Base-by-base conservation (phyloP, 1,140 invertebrate genomes). In the Lordiphosa stackelbergi region DNA sequence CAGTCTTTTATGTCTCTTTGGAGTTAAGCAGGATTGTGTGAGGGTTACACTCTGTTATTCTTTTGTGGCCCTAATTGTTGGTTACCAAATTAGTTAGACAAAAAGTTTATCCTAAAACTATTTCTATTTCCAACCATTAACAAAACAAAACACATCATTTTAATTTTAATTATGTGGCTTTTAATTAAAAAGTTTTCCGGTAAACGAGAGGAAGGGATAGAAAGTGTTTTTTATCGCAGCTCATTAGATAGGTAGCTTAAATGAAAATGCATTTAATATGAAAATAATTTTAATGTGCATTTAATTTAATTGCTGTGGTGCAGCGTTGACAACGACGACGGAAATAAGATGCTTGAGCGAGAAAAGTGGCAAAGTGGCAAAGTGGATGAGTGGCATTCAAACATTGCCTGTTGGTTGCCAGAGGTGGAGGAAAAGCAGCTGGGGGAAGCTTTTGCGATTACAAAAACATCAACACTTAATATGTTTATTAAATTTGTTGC, bases 401-500 rank as follows among this genome's bases (percentile, higher is more conserved):
- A 48, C 19, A 45, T 19, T 19, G 19, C 19, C 19, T 3, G 19
- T 19, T 19, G 19, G 19, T 37, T 7, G 35, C 8, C 12, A 37
- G 43, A n/a, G n/a, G 45, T n/a, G 45, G 2, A 22, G 34, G 38
- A 52, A 8, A 34, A 59, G 28, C 56, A 54, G 49, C 48, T 72
- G 58, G 52, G 35, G 49, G n/a, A 62, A 38, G 37, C 41, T 69
- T 53, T 40, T 41, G 64, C 68, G 77, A 81, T 81, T 83, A 72
- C 75, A 81, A 83, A 75, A 81, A 83, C 77, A 81, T 83, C 75
- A 81, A 81, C 77, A 81, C 77, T 81, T 83, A 81, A 81, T 81
- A 81, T 84, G 78, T 84, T 83, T 83, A 84, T 84, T 84, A 84
- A 83, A 83, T 83, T 84, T 84, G 77, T 83, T 84, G 78, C 78